Evolutionary conservation across 1,140 invertebrate species (phyloP).

Genomic region (Pemphigus obesinymphae): DNA sequence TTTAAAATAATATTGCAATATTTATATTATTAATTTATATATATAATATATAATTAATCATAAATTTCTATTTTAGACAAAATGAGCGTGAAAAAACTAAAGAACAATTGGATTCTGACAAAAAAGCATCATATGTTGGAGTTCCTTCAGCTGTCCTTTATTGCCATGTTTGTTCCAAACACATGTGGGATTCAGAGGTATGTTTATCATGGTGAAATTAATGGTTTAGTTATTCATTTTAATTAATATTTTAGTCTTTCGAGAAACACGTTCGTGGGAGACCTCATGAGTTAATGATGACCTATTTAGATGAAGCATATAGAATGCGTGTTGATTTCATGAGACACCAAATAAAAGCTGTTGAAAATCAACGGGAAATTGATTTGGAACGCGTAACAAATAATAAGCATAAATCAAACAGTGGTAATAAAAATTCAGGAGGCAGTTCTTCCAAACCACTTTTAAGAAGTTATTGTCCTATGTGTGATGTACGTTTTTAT

Average conservation of each 20-base stretch:
- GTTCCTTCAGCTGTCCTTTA: conserved; percentile 61
- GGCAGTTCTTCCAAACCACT: conserved; percentile 17
- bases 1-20: too few species aligned
- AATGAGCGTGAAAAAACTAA: conserved; percentile 27
- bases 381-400: conserved; percentile 37
- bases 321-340: conserved; percentile 46
- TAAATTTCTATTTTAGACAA: background rate
- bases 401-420: conserved; percentile 8
- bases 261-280: conserved; percentile 47
- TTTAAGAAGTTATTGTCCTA: conserved; percentile 64
- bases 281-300: conserved; percentile 47
- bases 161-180: conserved; percentile 68
- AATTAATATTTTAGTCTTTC: conserved; percentile 46
- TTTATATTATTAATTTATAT: background rate
- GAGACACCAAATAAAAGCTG: conserved; percentile 45
- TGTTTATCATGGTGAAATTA: background rate
- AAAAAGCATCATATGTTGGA: conserved; percentile 48
- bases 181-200: conserved; percentile 73
- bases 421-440: background rate
- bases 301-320: conserved; percentile 46
- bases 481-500: conserved; percentile 76
- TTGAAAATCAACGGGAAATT: conserved; percentile 40
- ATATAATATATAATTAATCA: too few species aligned
- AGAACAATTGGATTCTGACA: conserved; percentile 28
- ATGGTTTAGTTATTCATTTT: background rate